Base-by-base conservation (phyloP, 1,140 invertebrate species). In the Sinonovacula constricta region DNA sequence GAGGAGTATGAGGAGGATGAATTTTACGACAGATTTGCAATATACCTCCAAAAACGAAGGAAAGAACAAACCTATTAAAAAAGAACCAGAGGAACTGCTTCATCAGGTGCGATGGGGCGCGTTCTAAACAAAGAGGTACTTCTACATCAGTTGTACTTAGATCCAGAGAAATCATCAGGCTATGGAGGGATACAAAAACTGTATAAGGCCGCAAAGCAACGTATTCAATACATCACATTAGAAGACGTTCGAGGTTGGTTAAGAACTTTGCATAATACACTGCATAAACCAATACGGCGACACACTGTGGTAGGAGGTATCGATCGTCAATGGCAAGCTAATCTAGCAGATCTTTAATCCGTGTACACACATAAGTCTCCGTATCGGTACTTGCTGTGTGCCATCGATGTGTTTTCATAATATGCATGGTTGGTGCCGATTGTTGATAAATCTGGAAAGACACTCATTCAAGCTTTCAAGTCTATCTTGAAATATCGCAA, bases 361-460 rank as follows among this genome's bases (percentile, higher is more conserved):
- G 63, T 91, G 83, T 76, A 80, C 28, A 79, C 79, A 78, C 28
- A 83, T 49, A 92, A 93, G 86, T 83, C 86, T 51, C 85, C 86
- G 31, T 90, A 83, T 81, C 89, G 88, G 69, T 92, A 91, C 79
- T 83, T 93, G 33, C 79, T 93, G 63, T 89, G 86, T 28, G 86
- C 91, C 4, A 92, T 93, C 69, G 90, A 92, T 84, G 79, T 82
- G 30, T 92, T 92, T 83, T 88, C 86, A 62, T 92, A 92, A 86
- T 91, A 85, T 84, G 89, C 90, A 26, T 93, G 88, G 88, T 87
- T 88, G n/a, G 54, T 88, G 30, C 88, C 91, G 5, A 22, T 93
- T 33, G 92, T 92, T 89, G 88, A 77, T 15, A 93, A 93, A 88
- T 91, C 72, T 63, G 89, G 80, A 24, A 53, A 69, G 72, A 79